Evolutionary conservation across 2,113 vertebrate species (phyloP), one percentile per base, ranked within the genome.

Genomic region (Jacana jacana): DNA sequence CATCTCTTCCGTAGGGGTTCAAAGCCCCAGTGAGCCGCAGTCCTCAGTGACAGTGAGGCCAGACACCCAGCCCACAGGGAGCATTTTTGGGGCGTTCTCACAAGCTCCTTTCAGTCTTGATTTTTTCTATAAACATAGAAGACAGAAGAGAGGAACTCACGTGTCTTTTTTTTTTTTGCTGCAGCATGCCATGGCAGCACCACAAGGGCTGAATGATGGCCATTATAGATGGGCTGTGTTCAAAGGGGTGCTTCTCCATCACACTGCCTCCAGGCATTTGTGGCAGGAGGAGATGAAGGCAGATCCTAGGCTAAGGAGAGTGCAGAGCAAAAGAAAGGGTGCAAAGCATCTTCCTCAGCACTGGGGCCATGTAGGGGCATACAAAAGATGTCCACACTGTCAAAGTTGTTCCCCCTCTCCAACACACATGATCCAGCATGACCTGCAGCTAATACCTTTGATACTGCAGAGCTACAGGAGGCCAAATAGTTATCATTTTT

Each of bases 91-190:
- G 19, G 9, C 39, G 17, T 39, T 68, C 17, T 9, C 19, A 12
- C 28, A 42, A 42, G 58, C 27, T 88, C 22, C n/a, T 31, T 48
- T 51, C 42, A 55, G 71, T 23, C 52, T 70, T 9, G 11, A 37
- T 49, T 12, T n/a, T 1, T 60, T 55, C n/a, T 61, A 0, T 6
- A 37, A 57, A 28, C n/a, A 27, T 4, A 44, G 9, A 64, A 49
- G 35, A n/a, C 51, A 40, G 54, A 71, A 83, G 51, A 52, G 40
- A 87, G 57, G 52, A 52, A 4, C 25, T 20, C n/a, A 4, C 0
- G 0, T 3, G n/a, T 8, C 13, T 18, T 1, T 61, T 76, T 35
- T 39, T 18, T 1, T 61, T 76, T 35, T 39, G 33, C 31, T 17
- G 2, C 61, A 52, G 64, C 8, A 16, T 71, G 44, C 37, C n/a